Percentiles rank a stretch among this genome's conserved stretches.
phyloP scores from a whole-genome alignment of 2,797 vertebrate species.

The Botia almorhae region DNA sequence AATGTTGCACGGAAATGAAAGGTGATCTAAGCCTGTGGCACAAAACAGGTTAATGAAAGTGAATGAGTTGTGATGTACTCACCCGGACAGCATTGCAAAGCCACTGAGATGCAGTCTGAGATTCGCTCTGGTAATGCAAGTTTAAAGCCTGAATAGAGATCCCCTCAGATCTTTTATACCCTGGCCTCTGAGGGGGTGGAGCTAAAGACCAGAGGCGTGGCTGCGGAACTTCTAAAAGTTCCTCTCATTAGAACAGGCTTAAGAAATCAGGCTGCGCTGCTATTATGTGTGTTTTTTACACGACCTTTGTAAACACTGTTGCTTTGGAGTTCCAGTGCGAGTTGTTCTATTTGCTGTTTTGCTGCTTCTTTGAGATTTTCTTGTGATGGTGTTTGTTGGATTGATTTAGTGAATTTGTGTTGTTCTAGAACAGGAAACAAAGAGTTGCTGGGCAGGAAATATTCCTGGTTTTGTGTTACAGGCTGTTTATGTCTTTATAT shows the following conservation, averaged over 20 bases:
- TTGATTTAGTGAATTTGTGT: background rate
- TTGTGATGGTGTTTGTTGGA: no score
- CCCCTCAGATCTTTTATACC: slow-evolving; percentile 63
- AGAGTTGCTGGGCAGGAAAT: background rate
- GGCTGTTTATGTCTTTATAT: background rate
- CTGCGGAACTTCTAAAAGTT: slow-evolving; percentile 55
- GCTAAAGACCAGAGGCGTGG: slow-evolving; percentile 54
- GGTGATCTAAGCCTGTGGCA: background rate
- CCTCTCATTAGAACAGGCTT: slow-evolving; percentile 65
- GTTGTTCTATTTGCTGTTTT: background rate
- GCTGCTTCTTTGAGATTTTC: background rate
- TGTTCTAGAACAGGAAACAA: background rate
- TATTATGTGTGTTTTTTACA: slow-evolving; percentile 61
- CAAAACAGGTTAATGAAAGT: background rate
- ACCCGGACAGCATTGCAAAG: slow-evolving; percentile 61
- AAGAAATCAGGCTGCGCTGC: slow-evolving; percentile 48
- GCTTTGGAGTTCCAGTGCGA: background rate
- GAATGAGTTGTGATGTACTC: slow-evolving; percentile 46
- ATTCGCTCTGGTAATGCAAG: slow-evolving; percentile 50
- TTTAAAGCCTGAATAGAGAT: slow-evolving; percentile 57
- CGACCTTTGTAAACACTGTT: slow-evolving; percentile 46
- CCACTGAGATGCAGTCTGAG: slow-evolving; percentile 25
- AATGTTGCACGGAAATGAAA: background rate
- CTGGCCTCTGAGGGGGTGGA: slow-evolving; percentile 50
- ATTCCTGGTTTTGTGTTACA: background rate